Evolutionary conservation across 2,888 invertebrate genomes (phyloP), one percentile per base, ranked within the genome.

Genomic region (Volucella bombylans): DNA sequence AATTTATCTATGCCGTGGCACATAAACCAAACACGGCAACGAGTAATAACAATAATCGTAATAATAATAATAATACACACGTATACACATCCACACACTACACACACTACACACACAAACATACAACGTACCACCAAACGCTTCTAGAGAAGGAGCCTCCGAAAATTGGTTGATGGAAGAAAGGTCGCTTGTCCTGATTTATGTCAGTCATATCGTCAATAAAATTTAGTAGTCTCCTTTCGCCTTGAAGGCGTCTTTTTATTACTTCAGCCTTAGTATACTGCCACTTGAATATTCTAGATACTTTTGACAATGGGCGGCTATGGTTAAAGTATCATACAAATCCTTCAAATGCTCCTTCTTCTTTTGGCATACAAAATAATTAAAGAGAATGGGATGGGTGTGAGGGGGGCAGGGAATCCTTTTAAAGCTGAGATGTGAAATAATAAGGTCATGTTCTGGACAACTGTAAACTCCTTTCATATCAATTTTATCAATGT

Each of bases 161-260:
- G 14, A 61, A 43, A 71, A 64, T 54, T 52, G 55, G 38, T 12
- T 43, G 31, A 14, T 12, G 45, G 38, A 65, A 62, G 65, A 74
- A 54, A 52, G 85, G 72, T 74, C 79, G 68, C 68, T 86, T 61
- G 87, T 86, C 87, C 86, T 88, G 88, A 88, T 88, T 88, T 88
- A 88, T 88, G 88, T 88, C 88, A 87, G 87, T 88, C 88, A 88
- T 88, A 88, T 88, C 88, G 87, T 88, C 88, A 88, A 88, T 88
- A 87, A 87, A 87, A 87, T 87, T 86, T 83, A 79, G 81, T 73
- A 68, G 73, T 73, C 82, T 78, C 57, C 82, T 65, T 82, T 82
- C 78, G 82, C 86, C 86, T 86, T 78, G 65, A 50, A 82, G 86
- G 86, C 86, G 85, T 85, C 85, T 77, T 85, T 85, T 85, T 85